Evolutionary conservation across 1,140 invertebrate genomes (phyloP).

Genomic region (Hycleus phaleratus): DNA sequence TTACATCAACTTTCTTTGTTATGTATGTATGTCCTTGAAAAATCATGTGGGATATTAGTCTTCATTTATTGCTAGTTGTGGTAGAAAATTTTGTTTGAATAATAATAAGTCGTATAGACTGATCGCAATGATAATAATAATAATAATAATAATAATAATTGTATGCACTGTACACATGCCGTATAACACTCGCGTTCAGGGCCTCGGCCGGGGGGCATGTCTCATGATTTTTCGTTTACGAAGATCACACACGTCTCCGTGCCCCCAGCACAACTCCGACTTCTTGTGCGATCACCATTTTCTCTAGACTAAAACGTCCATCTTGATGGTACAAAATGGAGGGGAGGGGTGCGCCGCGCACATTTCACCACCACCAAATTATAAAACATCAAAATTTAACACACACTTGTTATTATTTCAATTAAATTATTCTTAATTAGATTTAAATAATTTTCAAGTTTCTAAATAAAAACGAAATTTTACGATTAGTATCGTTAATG

Average conservation of each 20-base stretch:
- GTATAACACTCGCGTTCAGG: slow-evolving; percentile 23
- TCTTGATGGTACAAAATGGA: slow-evolving; percentile 20
- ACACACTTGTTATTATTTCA: background rate
- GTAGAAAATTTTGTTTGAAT: slow-evolving; percentile 19
- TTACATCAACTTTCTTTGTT: slow-evolving; percentile 39
- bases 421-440: background rate
- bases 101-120: slow-evolving; percentile 6
- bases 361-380: background rate
- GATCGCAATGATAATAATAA: background rate
- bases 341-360: slow-evolving; percentile 7
- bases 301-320: slow-evolving; percentile 27
- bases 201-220: slow-evolving; percentile 23
- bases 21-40: slow-evolving; percentile 37
- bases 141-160: background rate
- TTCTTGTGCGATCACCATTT: slow-evolving; percentile 30
- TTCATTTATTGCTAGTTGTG: slow-evolving; percentile 39
- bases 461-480: background rate
- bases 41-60: slow-evolving; percentile 38
- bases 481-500: background rate
- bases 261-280: slow-evolving; percentile 21
- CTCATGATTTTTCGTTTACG: slow-evolving; percentile 12
- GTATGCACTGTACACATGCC: slow-evolving; percentile 20
- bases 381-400: background rate
- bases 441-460: background rate
- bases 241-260: slow-evolving; percentile 17